Conservation (phyloP, 2,113 vertebrate genomes). For the Dasyornis broadbenti region DNA sequence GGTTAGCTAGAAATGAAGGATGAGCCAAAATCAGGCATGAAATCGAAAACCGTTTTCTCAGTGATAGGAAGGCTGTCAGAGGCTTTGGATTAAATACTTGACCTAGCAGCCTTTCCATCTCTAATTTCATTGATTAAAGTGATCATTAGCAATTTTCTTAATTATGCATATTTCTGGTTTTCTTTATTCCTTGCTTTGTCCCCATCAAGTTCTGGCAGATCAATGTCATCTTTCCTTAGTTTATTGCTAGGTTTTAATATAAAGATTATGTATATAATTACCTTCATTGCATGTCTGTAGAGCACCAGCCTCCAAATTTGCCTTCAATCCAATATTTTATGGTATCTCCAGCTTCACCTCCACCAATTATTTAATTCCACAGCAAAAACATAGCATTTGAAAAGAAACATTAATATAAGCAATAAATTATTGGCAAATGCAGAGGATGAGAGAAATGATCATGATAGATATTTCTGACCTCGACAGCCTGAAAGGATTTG, state of each 20-base stretch:
- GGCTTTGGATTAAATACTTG: not conserved
- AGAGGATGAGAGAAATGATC: not conserved
- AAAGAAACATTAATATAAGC: not conserved
- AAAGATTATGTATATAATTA: not conserved
- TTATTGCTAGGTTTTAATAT: not conserved
- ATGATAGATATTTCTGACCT: not conserved
- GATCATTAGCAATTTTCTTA: not conserved
- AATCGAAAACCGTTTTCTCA: conserved; percentile 15
- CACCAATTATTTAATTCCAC: conserved; percentile 5
- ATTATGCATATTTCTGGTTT: not conserved
- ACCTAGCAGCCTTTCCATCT: not conserved
- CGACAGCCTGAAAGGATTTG: not conserved
- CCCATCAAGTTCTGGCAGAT: not conserved
- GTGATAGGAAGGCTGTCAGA: conserved; percentile 15
- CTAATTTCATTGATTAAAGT: conserved; percentile 8
- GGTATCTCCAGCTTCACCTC: not conserved
- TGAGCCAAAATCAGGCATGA: conserved; percentile 35
- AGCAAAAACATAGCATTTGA: not conserved
- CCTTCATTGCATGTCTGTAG: not conserved
- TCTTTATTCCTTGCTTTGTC: not conserved
- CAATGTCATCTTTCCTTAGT: not conserved
- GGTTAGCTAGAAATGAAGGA: not conserved
- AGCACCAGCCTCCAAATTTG: not conserved
- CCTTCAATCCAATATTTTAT: conserved; percentile 9
- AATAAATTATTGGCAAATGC: not conserved